Conservation (phyloP, 2,888 invertebrate species). For the Baronia brevicornis region DNA sequence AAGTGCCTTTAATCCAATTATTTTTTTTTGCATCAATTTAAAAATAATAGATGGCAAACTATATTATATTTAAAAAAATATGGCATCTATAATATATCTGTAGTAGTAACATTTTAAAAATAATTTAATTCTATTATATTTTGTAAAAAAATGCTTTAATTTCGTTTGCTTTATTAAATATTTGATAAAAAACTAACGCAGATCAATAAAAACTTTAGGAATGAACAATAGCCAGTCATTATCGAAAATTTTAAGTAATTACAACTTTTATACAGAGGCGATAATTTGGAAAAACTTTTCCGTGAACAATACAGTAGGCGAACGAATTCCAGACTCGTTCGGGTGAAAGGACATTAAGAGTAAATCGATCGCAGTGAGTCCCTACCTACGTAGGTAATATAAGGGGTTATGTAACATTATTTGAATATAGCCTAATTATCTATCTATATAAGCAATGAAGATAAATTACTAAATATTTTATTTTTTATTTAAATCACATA, state of each 20-base stretch:
- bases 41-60: too few species aligned
- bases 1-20: too few species aligned
- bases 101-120: too few species aligned
- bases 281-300: conserved; percentile 9
- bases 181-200: conserved; percentile 1
- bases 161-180: background rate
- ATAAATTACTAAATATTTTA: too few species aligned
- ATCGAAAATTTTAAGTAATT: conserved; percentile 3
- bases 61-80: too few species aligned
- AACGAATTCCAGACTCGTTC: conserved; percentile 8
- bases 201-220: too few species aligned
- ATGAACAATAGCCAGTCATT: background rate
- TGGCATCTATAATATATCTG: too few species aligned
- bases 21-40: too few species aligned
- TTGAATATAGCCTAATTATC: too few species aligned
- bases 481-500: too few species aligned
- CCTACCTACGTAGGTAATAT: conserved; percentile 5
- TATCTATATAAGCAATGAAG: too few species aligned
- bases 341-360: conserved; percentile 7
- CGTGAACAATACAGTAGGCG: conserved; percentile 9
- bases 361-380: conserved; percentile 8
- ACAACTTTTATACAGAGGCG: conserved; percentile 5
- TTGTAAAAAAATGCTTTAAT: background rate
- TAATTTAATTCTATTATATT: too few species aligned
- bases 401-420: background rate